These are phyloP conservation scores for Staurois parvus DNA, from an alignment of 2,797 vertebrate species.

Conservation along the genomic window DNA sequence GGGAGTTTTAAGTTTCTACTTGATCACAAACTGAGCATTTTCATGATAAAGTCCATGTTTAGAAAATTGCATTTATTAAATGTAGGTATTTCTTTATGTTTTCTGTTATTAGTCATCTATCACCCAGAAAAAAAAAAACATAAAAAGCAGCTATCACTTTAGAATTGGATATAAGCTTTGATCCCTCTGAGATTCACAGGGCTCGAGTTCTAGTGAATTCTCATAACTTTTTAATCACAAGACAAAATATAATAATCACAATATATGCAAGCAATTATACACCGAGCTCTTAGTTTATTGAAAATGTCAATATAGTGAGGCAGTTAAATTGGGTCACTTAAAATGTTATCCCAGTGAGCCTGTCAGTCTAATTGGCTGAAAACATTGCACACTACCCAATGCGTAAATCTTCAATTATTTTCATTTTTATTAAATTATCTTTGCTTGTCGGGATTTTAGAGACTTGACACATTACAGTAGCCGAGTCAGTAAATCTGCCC, in stretches of 20 bases:
- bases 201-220: not conserved
- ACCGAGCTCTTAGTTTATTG: conserved; percentile 29
- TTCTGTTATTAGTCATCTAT: not conserved
- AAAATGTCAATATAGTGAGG: conserved; percentile 31
- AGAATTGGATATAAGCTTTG: not conserved
- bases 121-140: not conserved
- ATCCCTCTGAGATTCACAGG: conserved; percentile 1
- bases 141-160: not conserved
- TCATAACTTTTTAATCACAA: conserved; percentile 38
- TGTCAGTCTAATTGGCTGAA: conserved; percentile 36
- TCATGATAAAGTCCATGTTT: not conserved
- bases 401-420: conserved; percentile 29
- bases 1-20: too few relatives aligned
- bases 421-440: conserved; percentile 39
- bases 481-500: not conserved
- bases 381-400: conserved; percentile 19
- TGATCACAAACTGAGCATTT: not conserved
- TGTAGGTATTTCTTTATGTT: not conserved
- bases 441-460: not conserved
- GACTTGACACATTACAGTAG: not conserved
- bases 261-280: conserved; percentile 43
- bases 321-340: conserved; percentile 38
- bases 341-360: conserved; percentile 31
- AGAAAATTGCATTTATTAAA: not conserved
- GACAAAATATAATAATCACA: conserved; percentile 38